A percentile compares a stretch with the other conserved stretches of the same genome.
Conservation (phyloP, 2,888 invertebrate genomes). For the Lasioglossum villosulum region DNA sequence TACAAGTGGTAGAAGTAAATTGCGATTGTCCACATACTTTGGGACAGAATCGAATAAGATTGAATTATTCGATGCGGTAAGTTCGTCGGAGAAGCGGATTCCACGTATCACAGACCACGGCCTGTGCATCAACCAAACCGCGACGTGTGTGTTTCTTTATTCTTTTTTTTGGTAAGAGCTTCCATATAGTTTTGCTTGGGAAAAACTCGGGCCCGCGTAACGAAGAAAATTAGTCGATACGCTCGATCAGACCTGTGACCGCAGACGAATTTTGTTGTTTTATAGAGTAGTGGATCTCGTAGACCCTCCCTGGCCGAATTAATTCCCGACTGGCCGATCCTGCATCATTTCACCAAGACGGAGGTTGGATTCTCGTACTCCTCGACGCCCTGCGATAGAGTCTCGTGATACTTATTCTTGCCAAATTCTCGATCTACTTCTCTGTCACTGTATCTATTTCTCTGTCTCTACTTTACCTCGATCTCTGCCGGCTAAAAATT, state of each 20-base stretch:
- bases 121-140: neutral
- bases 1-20: no score
- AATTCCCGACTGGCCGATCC: slow-evolving; percentile 98
- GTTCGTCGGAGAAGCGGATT: neutral
- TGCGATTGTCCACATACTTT: no score
- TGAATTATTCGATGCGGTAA: neutral
- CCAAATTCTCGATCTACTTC: slow-evolving; percentile 39
- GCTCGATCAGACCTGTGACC: slow-evolving; percentile 52
- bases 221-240: slow-evolving; percentile 36
- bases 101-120: neutral
- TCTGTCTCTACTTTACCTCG: slow-evolving; percentile 11
- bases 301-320: slow-evolving; percentile 96
- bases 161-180: slow-evolving; percentile 21
- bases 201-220: slow-evolving; percentile 30
- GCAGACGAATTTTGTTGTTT: slow-evolving; percentile 75
- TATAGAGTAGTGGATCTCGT: slow-evolving; percentile 86
- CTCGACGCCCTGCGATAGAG: slow-evolving; percentile 52
- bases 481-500: slow-evolving; percentile 20
- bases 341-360: slow-evolving; percentile 92
- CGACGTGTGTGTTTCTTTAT: slow-evolving; percentile 28
- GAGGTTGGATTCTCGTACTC: slow-evolving; percentile 89
- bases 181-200: slow-evolving; percentile 30
- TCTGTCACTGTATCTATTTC: slow-evolving; percentile 33
- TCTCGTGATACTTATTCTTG: slow-evolving; percentile 49
- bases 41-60: neutral